A percentile compares a stretch with the other conserved stretches of the same genome.
Evolutionary conservation across 2,113 vertebrate species (phyloP).

Genomic region (Atherinomorus stipes): DNA sequence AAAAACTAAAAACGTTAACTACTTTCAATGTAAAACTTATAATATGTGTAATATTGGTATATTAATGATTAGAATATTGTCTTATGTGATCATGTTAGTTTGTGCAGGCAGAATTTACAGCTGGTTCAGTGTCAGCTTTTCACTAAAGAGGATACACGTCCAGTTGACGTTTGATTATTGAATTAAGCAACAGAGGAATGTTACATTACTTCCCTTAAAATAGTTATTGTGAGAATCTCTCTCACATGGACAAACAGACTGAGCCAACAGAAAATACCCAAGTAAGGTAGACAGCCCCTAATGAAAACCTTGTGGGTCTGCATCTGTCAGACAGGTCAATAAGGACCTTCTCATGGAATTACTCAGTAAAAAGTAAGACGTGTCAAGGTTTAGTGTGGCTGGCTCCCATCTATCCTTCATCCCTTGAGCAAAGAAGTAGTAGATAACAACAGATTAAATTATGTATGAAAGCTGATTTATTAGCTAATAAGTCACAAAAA

Average conservation of each 20-base stretch:
- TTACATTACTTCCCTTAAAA: slow-evolving; percentile 66
- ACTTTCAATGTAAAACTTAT: too few relatives aligned
- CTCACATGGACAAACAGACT: slow-evolving; percentile 60
- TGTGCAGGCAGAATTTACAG: too few relatives aligned
- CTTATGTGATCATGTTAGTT: too few relatives aligned
- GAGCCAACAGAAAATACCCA: slow-evolving; percentile 68
- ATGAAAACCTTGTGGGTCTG: slow-evolving; percentile 70
- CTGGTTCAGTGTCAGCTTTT: slow-evolving; percentile 10
- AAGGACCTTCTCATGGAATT: slow-evolving; percentile 73
- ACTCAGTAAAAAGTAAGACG: slow-evolving; percentile 74
- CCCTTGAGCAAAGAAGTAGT: slow-evolving; percentile 35
- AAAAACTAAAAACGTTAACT: too few relatives aligned
- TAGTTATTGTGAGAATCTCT: slow-evolving; percentile 60
- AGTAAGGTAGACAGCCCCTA: slow-evolving; percentile 69
- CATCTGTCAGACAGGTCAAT: slow-evolving; percentile 76
- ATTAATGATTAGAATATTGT: too few relatives aligned
- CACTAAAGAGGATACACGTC: slow-evolving; percentile 35
- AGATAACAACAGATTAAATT: slow-evolving; percentile 55
- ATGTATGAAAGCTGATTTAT: slow-evolving; percentile 23
- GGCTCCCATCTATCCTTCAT: slow-evolving; percentile 56
- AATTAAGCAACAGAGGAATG: slow-evolving; percentile 66
- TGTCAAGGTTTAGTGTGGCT: slow-evolving; percentile 65
- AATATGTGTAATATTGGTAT: too few relatives aligned
- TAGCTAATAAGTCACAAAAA: slow-evolving; percentile 25
- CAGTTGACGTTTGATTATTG: slow-evolving; percentile 59